Percentiles rank a stretch among this genome's conserved stretches.
phyloP scores from a whole-genome alignment of 2,113 vertebrate species.

The Pseudolaguvia tuberculata region DNA sequence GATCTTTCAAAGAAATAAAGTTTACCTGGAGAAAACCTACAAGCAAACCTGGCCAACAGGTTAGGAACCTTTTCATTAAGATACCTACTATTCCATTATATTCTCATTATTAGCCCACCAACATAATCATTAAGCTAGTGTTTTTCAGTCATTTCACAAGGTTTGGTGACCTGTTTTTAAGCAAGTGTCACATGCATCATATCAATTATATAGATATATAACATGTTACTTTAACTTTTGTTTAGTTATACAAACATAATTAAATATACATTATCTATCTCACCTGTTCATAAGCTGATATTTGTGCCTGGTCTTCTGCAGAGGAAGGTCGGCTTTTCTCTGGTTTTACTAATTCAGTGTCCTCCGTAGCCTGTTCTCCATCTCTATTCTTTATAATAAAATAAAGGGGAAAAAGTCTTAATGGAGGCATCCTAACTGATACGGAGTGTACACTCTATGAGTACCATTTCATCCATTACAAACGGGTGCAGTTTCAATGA shows the following conservation, averaged over 20 bases:
- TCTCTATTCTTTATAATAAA: conserved; percentile 58
- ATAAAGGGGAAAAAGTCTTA: not conserved
- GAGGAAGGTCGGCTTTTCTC: conserved; percentile 53
- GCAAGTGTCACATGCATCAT: not conserved
- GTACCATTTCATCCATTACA: conserved; percentile 29
- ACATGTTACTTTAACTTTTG: too few species aligned
- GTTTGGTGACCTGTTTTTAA: not conserved
- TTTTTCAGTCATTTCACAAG: not conserved
- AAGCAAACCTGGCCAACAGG: too few species aligned
- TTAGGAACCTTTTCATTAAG: too few species aligned
- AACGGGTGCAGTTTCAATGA: conserved; percentile 37
- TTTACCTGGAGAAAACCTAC: not conserved
- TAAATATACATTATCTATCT: not conserved
- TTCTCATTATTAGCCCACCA: too few species aligned
- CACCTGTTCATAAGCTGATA: conserved; percentile 64
- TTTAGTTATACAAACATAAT: too few species aligned
- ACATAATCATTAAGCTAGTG: too few species aligned
- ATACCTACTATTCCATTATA: too few species aligned
- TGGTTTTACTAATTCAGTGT: conserved; percentile 45
- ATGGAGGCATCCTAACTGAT: conserved; percentile 1
- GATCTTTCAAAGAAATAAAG: not conserved
- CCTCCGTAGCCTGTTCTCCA: conserved; percentile 41
- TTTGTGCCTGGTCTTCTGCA: conserved; percentile 56
- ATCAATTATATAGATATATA: too few species aligned
- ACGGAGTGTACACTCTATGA: not conserved